phyloP scores from a whole-genome alignment of 2,113 vertebrate species.

The Myrmecophaga tridactyla region DNA sequence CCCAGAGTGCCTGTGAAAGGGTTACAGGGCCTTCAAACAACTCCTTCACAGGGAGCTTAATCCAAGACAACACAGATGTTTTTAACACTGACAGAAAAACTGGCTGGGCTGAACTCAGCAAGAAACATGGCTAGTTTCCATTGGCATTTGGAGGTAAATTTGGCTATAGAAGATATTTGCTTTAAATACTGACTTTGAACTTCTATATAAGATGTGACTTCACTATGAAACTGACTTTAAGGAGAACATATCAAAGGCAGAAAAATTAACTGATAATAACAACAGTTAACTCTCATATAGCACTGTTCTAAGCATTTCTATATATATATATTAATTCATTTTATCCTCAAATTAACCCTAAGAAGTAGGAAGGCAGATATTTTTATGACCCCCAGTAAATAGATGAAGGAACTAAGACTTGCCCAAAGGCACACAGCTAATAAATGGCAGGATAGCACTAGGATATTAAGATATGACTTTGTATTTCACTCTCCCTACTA shows the following conservation, averaged over 20 bases:
- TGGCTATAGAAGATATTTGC: not conserved
- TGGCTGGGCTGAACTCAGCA: not conserved
- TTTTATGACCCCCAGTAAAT: not conserved
- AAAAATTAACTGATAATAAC: not conserved
- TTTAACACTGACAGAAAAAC: constrained; percentile 43
- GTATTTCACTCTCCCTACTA: not conserved
- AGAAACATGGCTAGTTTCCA: constrained; percentile 32
- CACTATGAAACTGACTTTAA: not conserved
- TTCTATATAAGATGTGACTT: not conserved
- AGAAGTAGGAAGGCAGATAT: not conserved
- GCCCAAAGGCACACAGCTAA: not conserved
- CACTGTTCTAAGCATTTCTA: not conserved
- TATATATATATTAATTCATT: not conserved
- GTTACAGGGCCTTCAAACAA: constrained; percentile 38
- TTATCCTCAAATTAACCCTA: not conserved
- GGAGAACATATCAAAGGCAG: not conserved
- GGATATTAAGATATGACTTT: not conserved
- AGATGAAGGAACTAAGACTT: not conserved
- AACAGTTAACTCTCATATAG: not conserved
- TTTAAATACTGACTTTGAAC: constrained; percentile 2
- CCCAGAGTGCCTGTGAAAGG: not conserved
- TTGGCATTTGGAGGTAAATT: not conserved
- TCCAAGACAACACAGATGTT: not conserved
- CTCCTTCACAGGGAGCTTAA: not conserved
- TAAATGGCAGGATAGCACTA: not conserved